Conservation (phyloP, 2,797 vertebrate genomes). For the Sparus aurata region DNA sequence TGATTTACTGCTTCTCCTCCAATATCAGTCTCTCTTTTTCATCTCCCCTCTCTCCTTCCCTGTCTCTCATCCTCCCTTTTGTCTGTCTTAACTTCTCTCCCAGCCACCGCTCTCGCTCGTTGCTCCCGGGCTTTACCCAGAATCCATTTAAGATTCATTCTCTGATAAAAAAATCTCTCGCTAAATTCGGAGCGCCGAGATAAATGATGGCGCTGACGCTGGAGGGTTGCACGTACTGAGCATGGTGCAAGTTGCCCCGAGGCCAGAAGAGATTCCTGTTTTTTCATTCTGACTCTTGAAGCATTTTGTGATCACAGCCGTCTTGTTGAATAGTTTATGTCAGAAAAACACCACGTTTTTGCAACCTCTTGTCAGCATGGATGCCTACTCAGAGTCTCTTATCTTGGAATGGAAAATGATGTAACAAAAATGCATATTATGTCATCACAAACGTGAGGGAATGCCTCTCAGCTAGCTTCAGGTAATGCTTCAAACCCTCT, state of each 20-base stretch:
- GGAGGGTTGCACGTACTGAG: slow-evolving; percentile 21
- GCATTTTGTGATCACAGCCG: slow-evolving; percentile 11
- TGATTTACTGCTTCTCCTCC: slow-evolving; percentile 61
- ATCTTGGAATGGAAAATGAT: background rate
- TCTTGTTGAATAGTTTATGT: slow-evolving; percentile 28
- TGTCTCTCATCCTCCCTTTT: slow-evolving; percentile 20
- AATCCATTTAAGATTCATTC: slow-evolving; percentile 73
- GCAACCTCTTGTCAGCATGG: background rate
- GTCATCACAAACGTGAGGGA: slow-evolving; percentile 19
- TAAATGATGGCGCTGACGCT: slow-evolving; percentile 56
- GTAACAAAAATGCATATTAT: background rate
- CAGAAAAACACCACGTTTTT: slow-evolving; percentile 3
- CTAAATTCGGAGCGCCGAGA: slow-evolving; percentile 61
- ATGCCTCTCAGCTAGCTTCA: slow-evolving; percentile 4
- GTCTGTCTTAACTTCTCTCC: slow-evolving; percentile 55
- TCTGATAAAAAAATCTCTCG: slow-evolving; percentile 70
- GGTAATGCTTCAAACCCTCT: slow-evolving; percentile 1
- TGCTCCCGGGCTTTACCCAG: slow-evolving; percentile 55
- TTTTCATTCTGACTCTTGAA: slow-evolving; percentile 41
- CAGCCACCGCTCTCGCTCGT: slow-evolving; percentile 25
- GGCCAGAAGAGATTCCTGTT: slow-evolving; percentile 27
- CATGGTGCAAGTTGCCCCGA: slow-evolving; percentile 8
- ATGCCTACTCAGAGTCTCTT: background rate
- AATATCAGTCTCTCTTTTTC: slow-evolving; percentile 54
- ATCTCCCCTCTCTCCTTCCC: slow-evolving; percentile 44